Percentiles rank a stretch among this genome's conserved stretches.
These are phyloP conservation scores for Trichomycterus rosablanca DNA, from an alignment of 2,113 vertebrate species.

Conservation along the genomic window DNA sequence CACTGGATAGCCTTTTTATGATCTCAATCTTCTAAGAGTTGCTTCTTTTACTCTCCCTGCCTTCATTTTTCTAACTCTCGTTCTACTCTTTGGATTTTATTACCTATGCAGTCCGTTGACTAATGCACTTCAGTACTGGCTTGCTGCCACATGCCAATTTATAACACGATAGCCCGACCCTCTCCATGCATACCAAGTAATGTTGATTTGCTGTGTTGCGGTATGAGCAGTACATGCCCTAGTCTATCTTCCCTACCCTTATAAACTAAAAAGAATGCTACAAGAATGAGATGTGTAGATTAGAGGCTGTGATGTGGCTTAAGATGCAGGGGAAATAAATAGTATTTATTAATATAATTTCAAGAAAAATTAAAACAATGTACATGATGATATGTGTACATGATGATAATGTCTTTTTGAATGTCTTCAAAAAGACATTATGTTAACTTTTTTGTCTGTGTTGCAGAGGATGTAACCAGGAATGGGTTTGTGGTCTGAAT, in stretches of 20 bases:
- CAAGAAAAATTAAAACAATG: too few species aligned
- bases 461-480: too few species aligned
- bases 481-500: too few species aligned
- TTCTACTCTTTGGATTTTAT: slow-evolving; percentile 59
- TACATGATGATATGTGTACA: too few species aligned
- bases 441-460: too few species aligned
- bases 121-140: slow-evolving; percentile 70
- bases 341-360: too few species aligned
- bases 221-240: slow-evolving; percentile 21
- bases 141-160: slow-evolving; percentile 68
- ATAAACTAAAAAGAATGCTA: slow-evolving; percentile 41
- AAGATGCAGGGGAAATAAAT: too few species aligned
- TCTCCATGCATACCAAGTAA: slow-evolving; percentile 64
- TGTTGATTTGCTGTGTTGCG: slow-evolving; percentile 64
- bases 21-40: slow-evolving; percentile 68
- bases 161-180: slow-evolving; percentile 60
- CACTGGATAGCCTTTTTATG: slow-evolving; percentile 58
- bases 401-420: too few species aligned
- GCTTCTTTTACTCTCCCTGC: slow-evolving; percentile 7
- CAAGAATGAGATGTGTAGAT: slow-evolving; percentile 34
- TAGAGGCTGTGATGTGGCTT: slow-evolving; percentile 8
- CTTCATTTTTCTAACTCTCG: neutral
- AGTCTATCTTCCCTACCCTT: slow-evolving; percentile 23
- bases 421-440: too few species aligned
- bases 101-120: slow-evolving; percentile 61